Evolutionary conservation across 1,140 invertebrate species (phyloP).

Genomic region (Cecropterus lyciades): DNA sequence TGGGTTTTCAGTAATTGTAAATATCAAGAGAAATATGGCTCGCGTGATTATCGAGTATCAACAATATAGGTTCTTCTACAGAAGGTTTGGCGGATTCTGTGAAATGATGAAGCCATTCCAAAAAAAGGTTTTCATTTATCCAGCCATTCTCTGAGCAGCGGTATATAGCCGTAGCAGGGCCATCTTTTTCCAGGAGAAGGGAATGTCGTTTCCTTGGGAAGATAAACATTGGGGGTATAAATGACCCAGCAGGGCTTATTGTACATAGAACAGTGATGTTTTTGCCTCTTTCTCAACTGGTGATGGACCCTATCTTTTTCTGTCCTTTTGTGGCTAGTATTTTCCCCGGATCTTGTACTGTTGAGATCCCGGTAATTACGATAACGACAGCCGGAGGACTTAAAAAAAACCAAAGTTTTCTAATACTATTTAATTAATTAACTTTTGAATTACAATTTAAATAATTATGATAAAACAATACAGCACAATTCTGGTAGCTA

Average conservation of each 20-base stretch:
- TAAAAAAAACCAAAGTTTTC: too few species aligned
- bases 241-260: slow-evolving; percentile 31
- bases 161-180: slow-evolving; percentile 30
- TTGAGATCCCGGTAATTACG: slow-evolving; percentile 73
- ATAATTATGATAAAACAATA: too few species aligned
- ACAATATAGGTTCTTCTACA: slow-evolving; percentile 27
- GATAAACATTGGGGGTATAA: slow-evolving; percentile 35
- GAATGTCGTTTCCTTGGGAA: slow-evolving; percentile 37
- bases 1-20: slow-evolving; percentile 66
- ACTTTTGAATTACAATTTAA: too few species aligned
- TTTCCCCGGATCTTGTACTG: slow-evolving; percentile 70
- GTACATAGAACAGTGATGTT: slow-evolving; percentile 30
- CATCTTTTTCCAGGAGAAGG: slow-evolving; percentile 29
- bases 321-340: slow-evolving; percentile 65
- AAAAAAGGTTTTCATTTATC: slow-evolving; percentile 36
- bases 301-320: slow-evolving; percentile 34
- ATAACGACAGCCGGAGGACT: too few species aligned
- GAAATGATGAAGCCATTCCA: slow-evolving; percentile 35
- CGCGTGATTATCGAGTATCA: slow-evolving; percentile 38
- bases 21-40: slow-evolving; percentile 49
- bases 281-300: slow-evolving; percentile 36
- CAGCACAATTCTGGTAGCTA: too few species aligned
- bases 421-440: neutral
- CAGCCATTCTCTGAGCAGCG: slow-evolving; percentile 33
- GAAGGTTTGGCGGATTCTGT: slow-evolving; percentile 29